Percentiles rank a stretch among this genome's conserved stretches.
These are phyloP conservation scores for Biston stratarius DNA, from an alignment of 2,888 invertebrate genomes.

Conservation along the genomic window DNA sequence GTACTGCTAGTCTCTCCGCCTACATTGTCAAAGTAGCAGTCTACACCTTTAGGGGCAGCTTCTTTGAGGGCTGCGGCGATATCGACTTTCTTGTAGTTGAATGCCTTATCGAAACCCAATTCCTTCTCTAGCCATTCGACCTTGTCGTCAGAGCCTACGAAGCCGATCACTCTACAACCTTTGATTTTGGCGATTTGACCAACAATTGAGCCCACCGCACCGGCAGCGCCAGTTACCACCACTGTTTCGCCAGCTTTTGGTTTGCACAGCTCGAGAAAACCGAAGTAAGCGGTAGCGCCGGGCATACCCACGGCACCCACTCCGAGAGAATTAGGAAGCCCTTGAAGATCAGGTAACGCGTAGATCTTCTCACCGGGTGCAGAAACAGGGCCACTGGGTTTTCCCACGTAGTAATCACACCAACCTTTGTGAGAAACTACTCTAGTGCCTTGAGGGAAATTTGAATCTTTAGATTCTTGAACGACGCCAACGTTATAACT, in stretches of 20 bases:
- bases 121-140: slow-evolving; percentile 88
- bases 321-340: slow-evolving; percentile 81
- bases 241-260: slow-evolving; percentile 90
- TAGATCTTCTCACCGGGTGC: slow-evolving; percentile 47
- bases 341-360: slow-evolving; percentile 83
- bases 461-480: slow-evolving; percentile 86
- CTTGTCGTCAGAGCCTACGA: slow-evolving; percentile 90
- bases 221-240: slow-evolving; percentile 90
- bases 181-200: slow-evolving; percentile 92
- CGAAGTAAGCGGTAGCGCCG: slow-evolving; percentile 91
- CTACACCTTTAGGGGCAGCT: slow-evolving; percentile 75
- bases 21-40: slow-evolving; percentile 92
- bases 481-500: slow-evolving; percentile 71
- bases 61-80: slow-evolving; percentile 84
- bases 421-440: slow-evolving; percentile 83
- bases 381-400: slow-evolving; percentile 27
- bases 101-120: slow-evolving; percentile 89
- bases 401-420: slow-evolving; percentile 48
- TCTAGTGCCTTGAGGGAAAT: slow-evolving; percentile 87
- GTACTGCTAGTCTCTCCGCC: slow-evolving; percentile 88
- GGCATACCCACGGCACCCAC: slow-evolving; percentile 89
- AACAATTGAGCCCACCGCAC: slow-evolving; percentile 90
- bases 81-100: slow-evolving; percentile 90
- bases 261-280: slow-evolving; percentile 88
- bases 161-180: slow-evolving; percentile 88